Base-by-base conservation (phyloP, 1,140 invertebrate genomes). In the Arion vulgaris region DNA sequence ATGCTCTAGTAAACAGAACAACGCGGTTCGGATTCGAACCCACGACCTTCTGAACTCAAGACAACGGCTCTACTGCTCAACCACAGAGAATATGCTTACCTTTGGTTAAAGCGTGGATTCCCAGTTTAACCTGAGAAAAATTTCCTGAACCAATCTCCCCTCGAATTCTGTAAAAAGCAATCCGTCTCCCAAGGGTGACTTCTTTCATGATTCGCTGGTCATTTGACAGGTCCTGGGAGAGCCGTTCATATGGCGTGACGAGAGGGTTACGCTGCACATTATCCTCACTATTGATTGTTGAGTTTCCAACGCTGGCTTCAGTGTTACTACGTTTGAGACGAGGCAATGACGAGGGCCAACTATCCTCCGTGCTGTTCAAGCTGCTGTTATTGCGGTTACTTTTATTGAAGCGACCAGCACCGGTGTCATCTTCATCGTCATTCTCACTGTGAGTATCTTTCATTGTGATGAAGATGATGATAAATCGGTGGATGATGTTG, bases 91-190 rank as follows among this genome's bases (percentile, higher is more conserved):
- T n/a, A n/a, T n/a, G n/a, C n/a, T 92, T 93, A 96, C 96, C 96
- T 93, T 95, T 95, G 38, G 96, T 96, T 62, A 97, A 92, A 83
- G 95, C 94, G 92, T 98, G 96, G 73, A 96, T 94, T 45, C 95
- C 97, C 87, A 97, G 93, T 92, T 96, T 96, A 71, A 98, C 97
- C 93, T 96, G 96, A 11, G 96, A 97, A 92, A 98, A 98, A 90
- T 98, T 98, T 49, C 96, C 96, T 87, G 94, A 94, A 51, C 96
- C 97, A 71, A 98, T 91, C 87, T 96, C 95, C 45, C 94, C 95
- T 76, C 94, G 92, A 76, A 96, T 93, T 83, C 94, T 89, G 90
- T 96, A 96, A 83, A 96, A 94, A 11, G 95, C 95, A 57, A 96
- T 94, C 45, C 95, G 89, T 82, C 94, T 93, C 23, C 95, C 95